Evolutionary conservation across 2,888 invertebrate species (phyloP), one percentile per base, ranked within the genome.

Genomic region (Apodemia duryi): DNA sequence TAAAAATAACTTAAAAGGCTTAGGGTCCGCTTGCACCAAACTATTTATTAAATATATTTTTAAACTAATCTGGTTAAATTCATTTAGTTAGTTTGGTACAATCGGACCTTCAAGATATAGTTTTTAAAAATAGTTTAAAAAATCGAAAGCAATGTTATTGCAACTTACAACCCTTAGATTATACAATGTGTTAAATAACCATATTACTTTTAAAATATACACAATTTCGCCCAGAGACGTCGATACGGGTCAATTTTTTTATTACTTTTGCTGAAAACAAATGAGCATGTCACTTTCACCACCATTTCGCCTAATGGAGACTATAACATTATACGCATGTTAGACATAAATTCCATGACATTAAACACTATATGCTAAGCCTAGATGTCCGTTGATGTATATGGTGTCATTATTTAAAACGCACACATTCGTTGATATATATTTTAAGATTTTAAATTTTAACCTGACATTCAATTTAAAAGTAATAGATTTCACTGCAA

Each of bases 401-500:
- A 38, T 11, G 43, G 43, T 11, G 43, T 13, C 43, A 43, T 43
- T 46, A 46, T 46, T 46, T n/a, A 13, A 46, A 13, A 46, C 46
- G 46, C 46, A 46, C 46, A 46, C 46, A 46, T n/a, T 46, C 46
- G 46, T 46, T 46, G 46, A 46, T 46, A 46, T n/a, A n/a, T n/a
- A n/a, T 46, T 46, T 5, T 46, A 46, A 43, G 11, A 11, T 43
- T 43, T 5, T 43, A 10, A 43, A 43, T 43, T 43, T 9, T 10
- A 9, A 43, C 43, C 43, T 10, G 10, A 43, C 10, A 43, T 43
- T 10, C 10, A 43, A 43, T 43, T 43, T 43, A 11, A 9, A 43
- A 43, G 43, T 11, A 43, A 43, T 3, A 43, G 43, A 43, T 43
- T 11, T 11, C 43, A 11, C 43, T 11, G 43, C 11, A 43, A 11